Conservation (phyloP, 2,888 invertebrate species). For the Polia nebulosa region DNA sequence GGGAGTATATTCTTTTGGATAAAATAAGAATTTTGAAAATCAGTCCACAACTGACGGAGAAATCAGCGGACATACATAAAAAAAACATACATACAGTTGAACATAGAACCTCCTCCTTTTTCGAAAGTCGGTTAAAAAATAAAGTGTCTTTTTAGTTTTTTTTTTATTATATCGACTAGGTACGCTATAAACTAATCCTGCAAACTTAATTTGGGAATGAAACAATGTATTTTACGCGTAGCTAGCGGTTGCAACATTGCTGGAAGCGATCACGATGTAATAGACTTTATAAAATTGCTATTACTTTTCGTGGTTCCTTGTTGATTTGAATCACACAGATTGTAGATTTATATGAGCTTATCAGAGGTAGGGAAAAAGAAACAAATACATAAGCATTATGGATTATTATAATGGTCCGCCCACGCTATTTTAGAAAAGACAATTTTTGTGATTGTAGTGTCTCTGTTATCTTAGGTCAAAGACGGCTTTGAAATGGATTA, state of each 20-base stretch:
- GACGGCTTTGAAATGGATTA: conserved; percentile 8
- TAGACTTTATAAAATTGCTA: background rate
- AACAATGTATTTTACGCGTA: background rate
- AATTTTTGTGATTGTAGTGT: background rate
- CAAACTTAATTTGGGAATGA: background rate
- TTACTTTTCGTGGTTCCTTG: background rate
- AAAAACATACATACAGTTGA: too few species aligned
- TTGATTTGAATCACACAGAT: conserved; percentile 3
- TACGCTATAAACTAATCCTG: background rate
- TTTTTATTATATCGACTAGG: too few species aligned
- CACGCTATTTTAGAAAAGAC: background rate
- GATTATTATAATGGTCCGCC: conserved; percentile 5
- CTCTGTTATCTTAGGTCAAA: conserved; percentile 1
- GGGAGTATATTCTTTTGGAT: too few species aligned
- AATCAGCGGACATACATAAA: too few species aligned
- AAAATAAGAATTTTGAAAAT: too few species aligned
- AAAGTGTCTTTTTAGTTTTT: too few species aligned
- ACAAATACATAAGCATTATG: background rate
- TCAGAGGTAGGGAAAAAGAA: background rate
- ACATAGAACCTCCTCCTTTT: too few species aligned
- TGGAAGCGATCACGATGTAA: background rate
- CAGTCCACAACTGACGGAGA: too few species aligned
- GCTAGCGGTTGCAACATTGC: background rate
- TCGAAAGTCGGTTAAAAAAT: too few species aligned
- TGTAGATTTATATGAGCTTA: background rate